Percentiles rank a stretch among this genome's conserved stretches.
Evolutionary conservation across 2,888 invertebrate species (phyloP).

Genomic region (Molanna angustata): DNA sequence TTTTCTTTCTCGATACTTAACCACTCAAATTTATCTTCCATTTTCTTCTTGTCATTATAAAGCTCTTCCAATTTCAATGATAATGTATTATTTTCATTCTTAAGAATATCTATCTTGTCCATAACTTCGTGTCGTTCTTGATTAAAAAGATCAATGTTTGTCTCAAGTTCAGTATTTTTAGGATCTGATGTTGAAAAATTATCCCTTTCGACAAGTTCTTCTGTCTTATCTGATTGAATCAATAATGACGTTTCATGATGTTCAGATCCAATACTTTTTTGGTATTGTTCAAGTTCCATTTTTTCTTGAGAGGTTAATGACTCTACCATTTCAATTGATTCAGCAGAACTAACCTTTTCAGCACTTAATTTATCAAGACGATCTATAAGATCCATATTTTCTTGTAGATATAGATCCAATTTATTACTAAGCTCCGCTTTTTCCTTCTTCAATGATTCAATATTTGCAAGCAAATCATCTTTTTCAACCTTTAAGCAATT

Average conservation of each 20-base stretch:
- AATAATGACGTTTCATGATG: slow-evolving; percentile 43
- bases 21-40: slow-evolving; percentile 47
- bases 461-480: slow-evolving; percentile 52
- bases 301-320: slow-evolving; percentile 68
- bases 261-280: slow-evolving; percentile 50
- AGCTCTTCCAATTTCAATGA: slow-evolving; percentile 51
- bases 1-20: slow-evolving; percentile 50
- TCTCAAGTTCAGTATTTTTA: slow-evolving; percentile 63
- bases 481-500: slow-evolving; percentile 53
- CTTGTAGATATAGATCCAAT: slow-evolving; percentile 64
- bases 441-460: slow-evolving; percentile 58
- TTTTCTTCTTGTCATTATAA: slow-evolving; percentile 49
- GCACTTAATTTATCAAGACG: slow-evolving; percentile 70
- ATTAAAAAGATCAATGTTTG: slow-evolving; percentile 66
- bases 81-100: slow-evolving; percentile 58
- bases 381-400: slow-evolving; percentile 71
- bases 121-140: slow-evolving; percentile 68
- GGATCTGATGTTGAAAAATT: slow-evolving; percentile 11
- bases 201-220: slow-evolving; percentile 13
- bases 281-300: slow-evolving; percentile 65
- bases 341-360: slow-evolving; percentile 71
- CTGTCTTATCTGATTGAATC: slow-evolving; percentile 31
- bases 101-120: slow-evolving; percentile 64
- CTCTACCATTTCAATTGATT: slow-evolving; percentile 74
- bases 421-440: slow-evolving; percentile 60